phyloP scores from a whole-genome alignment of 2,888 invertebrate genomes.

The Hermaeophaga mercurialis region DNA sequence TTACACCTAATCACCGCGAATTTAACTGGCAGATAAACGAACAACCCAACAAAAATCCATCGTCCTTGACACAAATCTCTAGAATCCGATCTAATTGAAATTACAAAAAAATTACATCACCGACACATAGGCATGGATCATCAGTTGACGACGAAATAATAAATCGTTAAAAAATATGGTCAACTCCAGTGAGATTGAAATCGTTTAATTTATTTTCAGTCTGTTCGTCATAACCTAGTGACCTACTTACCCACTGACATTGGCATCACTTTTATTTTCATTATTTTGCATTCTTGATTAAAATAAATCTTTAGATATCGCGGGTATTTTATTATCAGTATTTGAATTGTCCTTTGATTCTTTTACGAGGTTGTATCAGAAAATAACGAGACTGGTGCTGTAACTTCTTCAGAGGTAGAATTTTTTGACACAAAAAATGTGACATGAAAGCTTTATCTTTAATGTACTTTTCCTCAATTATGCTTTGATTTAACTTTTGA shows the following conservation, averaged over 20 bases:
- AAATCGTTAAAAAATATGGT: slow-evolving; percentile 26
- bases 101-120: slow-evolving; percentile 24
- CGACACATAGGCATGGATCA: background rate
- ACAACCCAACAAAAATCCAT: slow-evolving; percentile 16
- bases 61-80: slow-evolving; percentile 31
- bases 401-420: too few species aligned
- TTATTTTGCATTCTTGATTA: slow-evolving; percentile 53
- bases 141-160: slow-evolving; percentile 21
- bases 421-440: too few species aligned
- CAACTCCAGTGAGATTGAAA: slow-evolving; percentile 26
- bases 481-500: too few species aligned
- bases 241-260: slow-evolving; percentile 68
- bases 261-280: slow-evolving; percentile 58
- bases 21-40: slow-evolving; percentile 16
- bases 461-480: too few species aligned
- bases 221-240: slow-evolving; percentile 61
- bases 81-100: slow-evolving; percentile 23
- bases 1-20: slow-evolving; percentile 20
- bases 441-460: too few species aligned
- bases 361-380: too few species aligned
- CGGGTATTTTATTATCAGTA: slow-evolving; percentile 11
- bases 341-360: too few species aligned
- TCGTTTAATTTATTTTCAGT: slow-evolving; percentile 25
- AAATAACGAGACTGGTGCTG: too few species aligned
- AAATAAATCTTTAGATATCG: slow-evolving; percentile 26